Evolutionary conservation across 2,797 vertebrate species (phyloP).

Genomic region (Tamandua tetradactyla): DNA sequence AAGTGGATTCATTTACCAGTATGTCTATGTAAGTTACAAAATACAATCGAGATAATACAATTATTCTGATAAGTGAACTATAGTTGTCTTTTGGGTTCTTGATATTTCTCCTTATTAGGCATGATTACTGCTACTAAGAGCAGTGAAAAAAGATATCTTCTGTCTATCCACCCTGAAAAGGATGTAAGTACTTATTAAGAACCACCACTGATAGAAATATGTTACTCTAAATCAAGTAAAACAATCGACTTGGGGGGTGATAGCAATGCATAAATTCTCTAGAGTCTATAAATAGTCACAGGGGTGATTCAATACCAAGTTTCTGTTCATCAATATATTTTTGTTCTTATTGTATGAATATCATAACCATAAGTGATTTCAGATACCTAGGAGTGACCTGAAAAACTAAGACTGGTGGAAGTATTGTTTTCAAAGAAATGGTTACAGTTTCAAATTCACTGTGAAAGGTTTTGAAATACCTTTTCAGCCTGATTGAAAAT

Average conservation of each 20-base stretch:
- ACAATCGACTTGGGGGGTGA: too few relatives aligned
- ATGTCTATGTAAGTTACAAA: neutral
- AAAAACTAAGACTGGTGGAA: neutral
- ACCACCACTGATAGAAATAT: too few relatives aligned
- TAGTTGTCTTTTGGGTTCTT: neutral
- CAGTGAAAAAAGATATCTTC: too few relatives aligned
- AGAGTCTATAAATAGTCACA: too few relatives aligned
- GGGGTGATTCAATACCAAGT: neutral
- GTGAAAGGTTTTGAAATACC: conserved; percentile 85
- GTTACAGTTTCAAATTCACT: conserved; percentile 58
- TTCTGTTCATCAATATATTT: neutral
- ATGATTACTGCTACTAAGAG: too few relatives aligned
- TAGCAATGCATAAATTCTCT: too few relatives aligned
- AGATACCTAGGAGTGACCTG: neutral
- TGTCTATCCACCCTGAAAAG: too few relatives aligned
- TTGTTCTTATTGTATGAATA: neutral
- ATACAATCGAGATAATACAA: neutral
- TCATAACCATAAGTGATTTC: neutral
- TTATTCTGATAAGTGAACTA: neutral
- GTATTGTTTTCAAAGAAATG: neutral
- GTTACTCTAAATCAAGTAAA: too few relatives aligned
- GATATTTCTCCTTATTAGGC: neutral
- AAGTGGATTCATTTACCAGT: neutral
- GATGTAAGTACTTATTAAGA: too few relatives aligned
- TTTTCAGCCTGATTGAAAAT: conserved; percentile 97